Conservation (phyloP, 2,888 invertebrate genomes). For the Agriopis aurantiaria region DNA sequence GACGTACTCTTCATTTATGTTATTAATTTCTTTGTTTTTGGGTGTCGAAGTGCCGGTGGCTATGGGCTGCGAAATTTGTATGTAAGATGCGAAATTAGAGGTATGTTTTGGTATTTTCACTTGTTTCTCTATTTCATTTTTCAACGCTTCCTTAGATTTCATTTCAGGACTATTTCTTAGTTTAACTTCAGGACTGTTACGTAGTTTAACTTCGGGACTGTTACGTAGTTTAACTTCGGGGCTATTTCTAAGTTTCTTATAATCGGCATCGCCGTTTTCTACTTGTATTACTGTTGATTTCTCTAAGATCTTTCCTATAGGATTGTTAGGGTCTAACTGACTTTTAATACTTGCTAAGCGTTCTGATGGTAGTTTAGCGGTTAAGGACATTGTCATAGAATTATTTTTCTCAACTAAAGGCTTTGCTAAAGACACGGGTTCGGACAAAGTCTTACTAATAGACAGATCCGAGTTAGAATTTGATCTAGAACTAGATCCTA, state of each 20-base stretch:
- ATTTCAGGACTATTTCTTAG: slow-evolving; percentile 40
- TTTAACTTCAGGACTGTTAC: slow-evolving; percentile 19
- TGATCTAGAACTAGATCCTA: slow-evolving; percentile 69
- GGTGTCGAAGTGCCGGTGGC: slow-evolving; percentile 75
- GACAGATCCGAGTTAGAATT: slow-evolving; percentile 78
- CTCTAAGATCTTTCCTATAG: slow-evolving; percentile 82
- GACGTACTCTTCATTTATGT: slow-evolving; percentile 56
- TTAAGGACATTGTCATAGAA: slow-evolving; percentile 73
- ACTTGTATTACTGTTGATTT: slow-evolving; percentile 82
- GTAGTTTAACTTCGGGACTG: slow-evolving; percentile 52
- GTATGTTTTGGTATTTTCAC: slow-evolving; percentile 83
- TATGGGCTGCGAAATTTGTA: slow-evolving; percentile 84
- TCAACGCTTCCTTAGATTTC: slow-evolving; percentile 61
- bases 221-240: slow-evolving; percentile 57
- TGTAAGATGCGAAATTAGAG: slow-evolving; percentile 88
- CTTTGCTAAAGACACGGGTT: slow-evolving; percentile 74
- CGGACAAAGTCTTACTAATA: slow-evolving; percentile 79
- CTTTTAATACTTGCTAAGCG: slow-evolving; percentile 80
- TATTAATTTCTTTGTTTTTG: slow-evolving; percentile 62
- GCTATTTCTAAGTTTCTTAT: slow-evolving; percentile 42
- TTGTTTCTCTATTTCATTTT: slow-evolving; percentile 78
- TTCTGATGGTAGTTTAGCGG: slow-evolving; percentile 73
- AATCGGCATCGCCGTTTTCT: slow-evolving; percentile 74
- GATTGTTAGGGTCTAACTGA: slow-evolving; percentile 82
- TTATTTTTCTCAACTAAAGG: slow-evolving; percentile 66